Evolutionary conservation across 1,140 invertebrate species (phyloP).

Genomic region (Heliconius nattereri): DNA sequence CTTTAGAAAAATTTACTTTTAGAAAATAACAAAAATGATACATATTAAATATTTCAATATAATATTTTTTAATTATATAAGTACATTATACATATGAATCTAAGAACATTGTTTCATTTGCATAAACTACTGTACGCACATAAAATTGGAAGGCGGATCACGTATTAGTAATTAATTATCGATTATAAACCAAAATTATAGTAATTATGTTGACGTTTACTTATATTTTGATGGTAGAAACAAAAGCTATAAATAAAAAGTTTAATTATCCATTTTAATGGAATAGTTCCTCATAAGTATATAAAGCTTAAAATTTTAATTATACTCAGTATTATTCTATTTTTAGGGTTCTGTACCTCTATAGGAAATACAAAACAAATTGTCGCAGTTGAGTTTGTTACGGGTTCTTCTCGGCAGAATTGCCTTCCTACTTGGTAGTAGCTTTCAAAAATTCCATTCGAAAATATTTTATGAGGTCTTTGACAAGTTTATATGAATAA

Average conservation of each 20-base stretch:
- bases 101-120: conserved; percentile 6
- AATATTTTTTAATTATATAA: conserved; percentile 1
- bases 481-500: no score
- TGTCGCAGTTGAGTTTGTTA: no score
- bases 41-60: neutral
- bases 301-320: neutral
- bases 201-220: conserved; percentile 1
- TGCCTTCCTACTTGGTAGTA: no score
- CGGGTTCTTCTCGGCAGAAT: no score
- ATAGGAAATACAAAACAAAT: no score
- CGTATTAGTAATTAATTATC: conserved; percentile 18
- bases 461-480: no score
- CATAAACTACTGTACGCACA: conserved; percentile 13
- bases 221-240: neutral
- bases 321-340: neutral
- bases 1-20: no score
- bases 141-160: conserved; percentile 10
- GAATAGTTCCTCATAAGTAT: neutral
- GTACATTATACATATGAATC: neutral
- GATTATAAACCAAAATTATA: conserved; percentile 17
- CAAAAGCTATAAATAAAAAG: conserved; percentile 5
- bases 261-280: neutral
- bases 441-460: no score
- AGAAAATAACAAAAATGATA: neutral
- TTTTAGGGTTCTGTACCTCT: no score